Base-by-base conservation (phyloP, 2,888 invertebrate genomes). In the Hipparchia sbordonii region DNA sequence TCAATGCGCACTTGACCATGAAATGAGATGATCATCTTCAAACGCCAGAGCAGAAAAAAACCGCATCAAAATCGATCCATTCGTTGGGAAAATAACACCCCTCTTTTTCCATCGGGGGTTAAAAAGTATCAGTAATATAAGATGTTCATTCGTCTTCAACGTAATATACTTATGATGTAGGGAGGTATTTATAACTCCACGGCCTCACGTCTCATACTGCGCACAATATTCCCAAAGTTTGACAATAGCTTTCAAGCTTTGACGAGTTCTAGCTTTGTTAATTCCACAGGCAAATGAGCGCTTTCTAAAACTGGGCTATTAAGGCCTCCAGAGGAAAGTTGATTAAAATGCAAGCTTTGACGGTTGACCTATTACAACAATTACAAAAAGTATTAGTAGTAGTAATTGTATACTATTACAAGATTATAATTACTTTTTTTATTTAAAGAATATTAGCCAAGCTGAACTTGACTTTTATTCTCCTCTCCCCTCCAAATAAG, bases 201-300 rank as follows among this genome's bases (percentile, higher is more conserved):
- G 45, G 61, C 62, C 48, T 71, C 9, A 52, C 52, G n/a, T 71
- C 62, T 61, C 56, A 57, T 61, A 48, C 66, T 61, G 69, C 69
- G 67, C 56, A 70, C 67, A 66, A 68, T 74, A 72, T 69, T 69
- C 61, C 23, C 67, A 72, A 74, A 74, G 60, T 62, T 74, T 72
- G 72, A 72, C 72, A 74, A 74, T 72, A 72, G 56, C 67, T 70
- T 61, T 60, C 56, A 65, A 69, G 60, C 67, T 39, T 68, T 72
- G 67, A 74, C 68, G 72, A 74, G 72, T 71, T 74, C 67, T 62
- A 74, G 68, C 63, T 60, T 72, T 68, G 63, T 74, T 74, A 71
- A 72, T 74, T 72, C 70, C 72, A 39, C 48, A 59, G 62, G 23
- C 70, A 63, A 70, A 62, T 46, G 63, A 70, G 62, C 39, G 63